Percentiles rank a stretch among this genome's conserved stretches.
phyloP scores from a whole-genome alignment of 1,140 invertebrate genomes.

The Amphibalanus amphitrite region DNA sequence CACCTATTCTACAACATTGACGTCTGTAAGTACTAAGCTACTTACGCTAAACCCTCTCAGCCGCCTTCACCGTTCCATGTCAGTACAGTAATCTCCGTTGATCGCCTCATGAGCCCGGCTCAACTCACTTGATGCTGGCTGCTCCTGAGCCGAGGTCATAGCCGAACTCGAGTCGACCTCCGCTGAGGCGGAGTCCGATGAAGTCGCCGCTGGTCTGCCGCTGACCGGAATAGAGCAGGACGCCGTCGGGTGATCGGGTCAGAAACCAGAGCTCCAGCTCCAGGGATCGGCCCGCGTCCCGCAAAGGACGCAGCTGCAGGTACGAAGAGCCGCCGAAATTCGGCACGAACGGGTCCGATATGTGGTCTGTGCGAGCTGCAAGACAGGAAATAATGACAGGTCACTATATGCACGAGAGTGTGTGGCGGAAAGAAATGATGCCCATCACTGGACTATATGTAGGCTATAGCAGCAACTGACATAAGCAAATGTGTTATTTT shows the following conservation, averaged over 20 bases:
- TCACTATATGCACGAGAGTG: too few relatives aligned
- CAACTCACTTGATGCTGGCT: slow-evolving; percentile 61
- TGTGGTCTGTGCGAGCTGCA: neutral
- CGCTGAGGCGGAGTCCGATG: slow-evolving; percentile 59
- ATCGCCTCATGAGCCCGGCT: too few relatives aligned
- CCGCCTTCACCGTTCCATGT: too few relatives aligned
- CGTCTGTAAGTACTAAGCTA: too few relatives aligned
- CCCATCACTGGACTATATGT: too few relatives aligned
- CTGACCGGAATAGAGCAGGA: slow-evolving; percentile 71
- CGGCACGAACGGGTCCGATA: slow-evolving; percentile 19
- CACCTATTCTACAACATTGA: too few relatives aligned
- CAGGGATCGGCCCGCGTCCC: slow-evolving; percentile 56
- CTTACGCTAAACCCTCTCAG: too few relatives aligned
- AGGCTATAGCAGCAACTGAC: too few relatives aligned
- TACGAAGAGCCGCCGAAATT: slow-evolving; percentile 51
- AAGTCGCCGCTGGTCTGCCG: slow-evolving; percentile 51
- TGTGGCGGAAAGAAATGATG: too few relatives aligned
- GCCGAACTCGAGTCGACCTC: slow-evolving; percentile 58
- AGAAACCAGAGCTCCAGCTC: slow-evolving; percentile 75
- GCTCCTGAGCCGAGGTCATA: slow-evolving; percentile 75
- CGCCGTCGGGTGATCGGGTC: slow-evolving; percentile 51
- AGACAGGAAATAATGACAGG: too few relatives aligned
- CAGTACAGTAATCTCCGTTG: too few relatives aligned
- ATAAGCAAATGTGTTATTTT: too few relatives aligned
- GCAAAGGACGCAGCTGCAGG: slow-evolving; percentile 52